A percentile compares a stretch with the other conserved stretches of the same genome.
Conservation (phyloP, 2,113 vertebrate species). For the Zeus faber region DNA sequence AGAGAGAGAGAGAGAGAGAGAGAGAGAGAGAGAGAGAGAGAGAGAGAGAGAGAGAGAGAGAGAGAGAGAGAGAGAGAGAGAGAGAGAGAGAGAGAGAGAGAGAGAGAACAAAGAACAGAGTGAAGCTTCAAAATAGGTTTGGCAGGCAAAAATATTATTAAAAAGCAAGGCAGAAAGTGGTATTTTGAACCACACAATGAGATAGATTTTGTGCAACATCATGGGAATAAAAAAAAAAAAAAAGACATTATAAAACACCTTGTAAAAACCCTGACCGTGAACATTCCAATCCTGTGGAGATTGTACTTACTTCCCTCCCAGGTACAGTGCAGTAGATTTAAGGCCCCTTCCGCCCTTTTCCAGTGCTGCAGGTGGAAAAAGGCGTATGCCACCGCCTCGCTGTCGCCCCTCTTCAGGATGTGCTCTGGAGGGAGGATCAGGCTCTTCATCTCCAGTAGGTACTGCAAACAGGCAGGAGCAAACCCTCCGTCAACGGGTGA, state of each 20-base stretch:
- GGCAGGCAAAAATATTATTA: not conserved
- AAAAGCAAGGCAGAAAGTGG: too few relatives aligned
- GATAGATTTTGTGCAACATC: too few relatives aligned
- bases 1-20: too few relatives aligned
- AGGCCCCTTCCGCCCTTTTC: constrained; percentile 96
- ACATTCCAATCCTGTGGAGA: not conserved
- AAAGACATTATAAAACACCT: too few relatives aligned
- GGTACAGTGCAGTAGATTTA: constrained; percentile 95
- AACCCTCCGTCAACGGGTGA: too few relatives aligned
- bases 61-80: too few relatives aligned
- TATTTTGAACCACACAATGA: too few relatives aligned
- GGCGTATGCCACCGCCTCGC: constrained; percentile 95
- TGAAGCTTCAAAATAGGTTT: not conserved
- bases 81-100: too few relatives aligned
- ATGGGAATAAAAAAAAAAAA: too few relatives aligned
- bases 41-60: too few relatives aligned
- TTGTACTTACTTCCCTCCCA: constrained; percentile 96
- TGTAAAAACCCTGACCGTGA: not conserved
- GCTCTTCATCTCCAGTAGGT: constrained; percentile 99
- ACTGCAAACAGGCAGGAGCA: constrained; percentile 72
- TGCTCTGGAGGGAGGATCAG: constrained; percentile 97
- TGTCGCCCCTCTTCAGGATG: constrained; percentile 97
- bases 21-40: too few relatives aligned
- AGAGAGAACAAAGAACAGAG: too few relatives aligned
- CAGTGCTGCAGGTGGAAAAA: constrained; percentile 99